These are phyloP conservation scores for Notarius lentiginosus DNA, from an alignment of 2,113 vertebrate genomes.

Conservation along the genomic window DNA sequence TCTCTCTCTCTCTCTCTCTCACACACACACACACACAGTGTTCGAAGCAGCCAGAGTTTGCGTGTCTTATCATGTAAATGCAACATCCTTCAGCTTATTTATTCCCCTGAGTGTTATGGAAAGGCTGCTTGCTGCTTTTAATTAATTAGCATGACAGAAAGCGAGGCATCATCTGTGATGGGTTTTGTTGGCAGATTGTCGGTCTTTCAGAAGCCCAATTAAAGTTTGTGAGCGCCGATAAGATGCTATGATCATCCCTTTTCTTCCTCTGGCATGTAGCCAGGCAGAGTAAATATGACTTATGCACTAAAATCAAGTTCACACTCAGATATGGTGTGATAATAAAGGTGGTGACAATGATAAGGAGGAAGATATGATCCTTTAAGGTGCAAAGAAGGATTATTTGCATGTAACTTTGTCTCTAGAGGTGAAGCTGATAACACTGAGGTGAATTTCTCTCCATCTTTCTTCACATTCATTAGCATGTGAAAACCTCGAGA, in stretches of 20 bases:
- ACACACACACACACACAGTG: too few relatives aligned
- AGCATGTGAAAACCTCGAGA: conserved; percentile 20
- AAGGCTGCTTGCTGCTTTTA: conserved; percentile 7
- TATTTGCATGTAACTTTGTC: neutral
- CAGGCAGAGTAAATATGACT: conserved; percentile 24
- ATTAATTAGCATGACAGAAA: conserved; percentile 8
- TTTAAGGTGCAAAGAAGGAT: neutral
- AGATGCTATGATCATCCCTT: conserved; percentile 9
- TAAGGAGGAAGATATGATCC: neutral
- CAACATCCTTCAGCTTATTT: neutral
- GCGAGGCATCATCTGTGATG: conserved; percentile 22
- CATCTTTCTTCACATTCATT: conserved; percentile 26
- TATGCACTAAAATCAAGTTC: conserved; percentile 61
- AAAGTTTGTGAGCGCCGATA: conserved; percentile 27
- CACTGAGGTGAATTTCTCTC: neutral
- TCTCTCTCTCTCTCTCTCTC: too few relatives aligned
- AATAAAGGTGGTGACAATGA: neutral
- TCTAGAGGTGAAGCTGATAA: neutral
- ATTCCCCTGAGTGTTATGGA: neutral
- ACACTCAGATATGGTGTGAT: conserved; percentile 20
- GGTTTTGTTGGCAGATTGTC: conserved; percentile 34
- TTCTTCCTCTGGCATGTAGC: neutral
- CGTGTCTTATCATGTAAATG: neutral
- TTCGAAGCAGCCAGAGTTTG: neutral
- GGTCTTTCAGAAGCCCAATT: conserved; percentile 22